Evolutionary conservation across 2,113 vertebrate species (phyloP).

Genomic region (Leuciscus idus): DNA sequence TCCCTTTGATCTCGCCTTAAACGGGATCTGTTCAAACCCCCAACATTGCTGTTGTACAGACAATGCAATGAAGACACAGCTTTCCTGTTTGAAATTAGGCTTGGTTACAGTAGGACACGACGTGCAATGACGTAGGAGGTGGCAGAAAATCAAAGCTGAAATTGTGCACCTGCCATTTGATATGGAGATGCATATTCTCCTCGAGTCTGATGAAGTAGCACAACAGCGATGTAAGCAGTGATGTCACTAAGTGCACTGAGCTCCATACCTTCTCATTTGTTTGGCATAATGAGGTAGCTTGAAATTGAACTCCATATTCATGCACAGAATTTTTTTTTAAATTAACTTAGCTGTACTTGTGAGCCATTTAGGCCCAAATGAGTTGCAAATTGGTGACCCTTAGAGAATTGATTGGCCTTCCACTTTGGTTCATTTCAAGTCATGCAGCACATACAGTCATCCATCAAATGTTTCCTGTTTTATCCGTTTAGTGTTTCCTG

Average conservation of each 20-base stretch:
- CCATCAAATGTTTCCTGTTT: conserved; percentile 3
- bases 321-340: neutral
- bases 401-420: conserved; percentile 28
- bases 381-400: conserved; percentile 30
- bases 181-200: conserved; percentile 18
- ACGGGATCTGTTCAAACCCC: conserved; percentile 19
- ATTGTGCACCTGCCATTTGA: conserved; percentile 17
- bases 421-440: neutral
- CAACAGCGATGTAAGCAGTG: neutral
- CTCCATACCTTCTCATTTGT: neutral
- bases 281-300: conserved; percentile 20
- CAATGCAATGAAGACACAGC: conserved; percentile 9
- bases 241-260: neutral
- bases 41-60: conserved; percentile 18
- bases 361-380: conserved; percentile 6
- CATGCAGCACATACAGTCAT: neutral
- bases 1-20: conserved; percentile 30
- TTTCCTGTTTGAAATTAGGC: neutral
- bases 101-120: conserved; percentile 12
- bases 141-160: conserved; percentile 12
- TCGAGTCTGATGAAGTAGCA: conserved; percentile 17
- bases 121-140: neutral
- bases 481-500: neutral
- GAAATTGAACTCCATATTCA: conserved; percentile 6
- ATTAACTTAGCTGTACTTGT: neutral